Evolutionary conservation across 2,797 vertebrate genomes (phyloP), one percentile per base, ranked within the genome.

Genomic region (Florisuga fusca): DNA sequence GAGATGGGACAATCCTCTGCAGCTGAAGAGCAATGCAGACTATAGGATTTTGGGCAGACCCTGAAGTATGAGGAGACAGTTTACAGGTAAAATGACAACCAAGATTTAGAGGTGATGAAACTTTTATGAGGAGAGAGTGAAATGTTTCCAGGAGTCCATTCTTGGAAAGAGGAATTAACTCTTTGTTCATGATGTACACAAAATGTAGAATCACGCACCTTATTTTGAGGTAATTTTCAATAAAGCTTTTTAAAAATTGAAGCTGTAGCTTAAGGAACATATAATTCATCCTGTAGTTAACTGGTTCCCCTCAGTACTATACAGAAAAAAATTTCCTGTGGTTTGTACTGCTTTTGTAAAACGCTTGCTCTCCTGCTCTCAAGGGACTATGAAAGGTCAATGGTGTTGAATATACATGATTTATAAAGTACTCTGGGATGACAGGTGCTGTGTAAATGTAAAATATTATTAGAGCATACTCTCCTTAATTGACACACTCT

Each of bases 401-500:
- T 34, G 33, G 53, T 91, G 62, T 69, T 92, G 91, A 84, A 81
- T 67, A 86, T 12, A 91, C 45, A 79, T 73, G 73, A 96, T 92
- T 96, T 95, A 93, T 78, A 55, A 86, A 91, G 87, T 90, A 79
- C 73, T 82, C 55, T 46, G 55, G 76, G 59, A 90, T 79, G 69
- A 94, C 66, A 93, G 41, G 82, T 88, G 92, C 45, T 15, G 4
- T 57, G 55, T 69, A 88, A 92, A 94, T 63, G 63, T 73, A 81
- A 91, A 95, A 87, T 83, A 90, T 84, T 87, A 85, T 73, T 84
- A 90, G 14, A 90, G 36, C 45, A 63, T 19, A 57, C 33, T 91
- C n/a, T 92, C n/a, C 62, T 88, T 88, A 91, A 91, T 55, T 92
- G 89, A 72, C 36, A 57, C 23, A 20, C 36, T 31, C 59, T 73